Evolutionary conservation across 2,113 vertebrate genomes (phyloP).

Genomic region (Meriones unguiculatus): DNA sequence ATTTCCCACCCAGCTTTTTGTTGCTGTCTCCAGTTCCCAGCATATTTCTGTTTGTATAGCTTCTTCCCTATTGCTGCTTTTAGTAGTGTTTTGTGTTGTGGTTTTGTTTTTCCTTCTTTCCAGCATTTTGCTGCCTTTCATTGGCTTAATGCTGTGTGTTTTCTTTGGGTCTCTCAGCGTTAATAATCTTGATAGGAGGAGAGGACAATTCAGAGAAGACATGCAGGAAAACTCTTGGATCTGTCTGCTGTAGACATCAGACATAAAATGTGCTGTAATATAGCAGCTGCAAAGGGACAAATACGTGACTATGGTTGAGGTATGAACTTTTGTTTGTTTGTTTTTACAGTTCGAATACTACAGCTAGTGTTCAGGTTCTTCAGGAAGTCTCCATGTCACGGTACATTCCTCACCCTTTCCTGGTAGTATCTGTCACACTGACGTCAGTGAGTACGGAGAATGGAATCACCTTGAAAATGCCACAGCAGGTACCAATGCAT

Average conservation of each 20-base stretch:
- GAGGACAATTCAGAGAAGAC: neutral
- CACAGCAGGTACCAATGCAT: constrained; percentile 93
- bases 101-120: neutral
- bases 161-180: neutral
- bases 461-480: constrained; percentile 97
- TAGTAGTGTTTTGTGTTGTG: neutral
- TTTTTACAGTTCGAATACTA: constrained; percentile 90
- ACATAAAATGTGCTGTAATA: neutral
- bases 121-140: neutral
- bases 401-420: constrained; percentile 97
- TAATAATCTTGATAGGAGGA: neutral
- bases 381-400: constrained; percentile 99
- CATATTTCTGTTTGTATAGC: neutral
- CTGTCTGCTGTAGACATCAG: neutral
- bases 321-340: neutral
- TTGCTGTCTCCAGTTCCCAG: neutral
- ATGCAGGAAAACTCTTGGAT: neutral
- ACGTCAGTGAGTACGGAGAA: constrained; percentile 98
- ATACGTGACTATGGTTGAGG: neutral
- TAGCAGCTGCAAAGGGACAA: neutral
- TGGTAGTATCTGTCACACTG: constrained; percentile 97
- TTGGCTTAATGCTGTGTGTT: neutral
- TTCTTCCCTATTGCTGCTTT: neutral
- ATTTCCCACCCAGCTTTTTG: neutral
- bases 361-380: constrained; percentile 93